Base-by-base conservation (phyloP, 2,888 invertebrate genomes). In the Drosophila demipolita region DNA sequence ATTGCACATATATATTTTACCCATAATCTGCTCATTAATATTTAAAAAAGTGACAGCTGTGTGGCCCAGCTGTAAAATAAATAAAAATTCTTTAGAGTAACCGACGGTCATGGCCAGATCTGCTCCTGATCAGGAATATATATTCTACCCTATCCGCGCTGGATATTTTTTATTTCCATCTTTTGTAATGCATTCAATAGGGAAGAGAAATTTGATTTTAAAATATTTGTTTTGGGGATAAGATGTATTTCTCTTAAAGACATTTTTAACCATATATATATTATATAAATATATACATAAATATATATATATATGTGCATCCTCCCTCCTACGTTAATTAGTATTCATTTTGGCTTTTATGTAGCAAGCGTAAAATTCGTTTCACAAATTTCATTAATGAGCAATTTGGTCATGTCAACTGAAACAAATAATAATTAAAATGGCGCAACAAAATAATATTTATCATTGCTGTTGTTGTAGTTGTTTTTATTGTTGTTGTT, bases 381-480 rank as follows among this genome's bases (percentile, higher is more conserved):
- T 45, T 45, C 45, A 15, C 17, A 55, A 36, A 71, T 82, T 74
- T 66, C 58, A 45, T 80, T 71, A 87, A 87, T 80, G 68, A 61
- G 63, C 65, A 72, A 69, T 83, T 86, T 80, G 67, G 66, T 75
- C 58, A 55, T 62, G 64, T 53, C 32, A 48, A 61, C 36, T 73
- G 38, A 55, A 57, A 49, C 40, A 52, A 62, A 62, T 26, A 49
- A 49, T 63, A 84, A 78, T 64, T 58, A 69, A 75, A 53, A 48
- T 58, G 62, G 61, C 79, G 57, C 60, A 78, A 33, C 57, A 54
- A 79, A 79, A 74, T 54, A 79, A 74, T 54, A 59, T 45, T 59
- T 66, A 58, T 78, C 65, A 73, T 52, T 40, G 32, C 57, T 59
- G 8, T 52, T 20, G 71, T 63, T 48, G 26, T 35, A 55, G 20